A percentile compares a stretch with the other conserved stretches of the same genome.
phyloP scores from a whole-genome alignment of 2,888 invertebrate genomes.

The Andrena haemorrhoa region DNA sequence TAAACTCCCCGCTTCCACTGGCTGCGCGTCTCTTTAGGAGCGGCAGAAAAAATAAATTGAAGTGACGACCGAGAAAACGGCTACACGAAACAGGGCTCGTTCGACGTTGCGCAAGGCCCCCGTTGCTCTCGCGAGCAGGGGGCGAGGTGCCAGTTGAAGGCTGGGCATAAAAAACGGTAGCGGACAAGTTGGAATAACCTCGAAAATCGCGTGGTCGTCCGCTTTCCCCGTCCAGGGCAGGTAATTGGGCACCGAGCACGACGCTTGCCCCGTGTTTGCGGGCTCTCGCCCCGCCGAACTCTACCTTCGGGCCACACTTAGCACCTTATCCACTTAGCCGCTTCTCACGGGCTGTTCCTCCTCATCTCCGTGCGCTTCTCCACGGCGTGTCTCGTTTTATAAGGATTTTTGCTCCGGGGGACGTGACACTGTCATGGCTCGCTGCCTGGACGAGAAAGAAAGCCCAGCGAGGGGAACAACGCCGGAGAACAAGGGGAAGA shows the following conservation, averaged over 20 bases:
- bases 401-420: slow-evolving; percentile 81
- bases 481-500: slow-evolving; percentile 20
- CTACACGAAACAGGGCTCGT: slow-evolving; percentile 7
- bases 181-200: slow-evolving; percentile 47
- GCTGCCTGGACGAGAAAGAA: slow-evolving; percentile 61
- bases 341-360: slow-evolving; percentile 80
- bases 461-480: slow-evolving; percentile 32
- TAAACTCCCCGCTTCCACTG: not conserved
- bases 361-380: slow-evolving; percentile 74
- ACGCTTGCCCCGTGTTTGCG: slow-evolving; percentile 60
- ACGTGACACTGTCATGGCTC: slow-evolving; percentile 82
- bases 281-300: slow-evolving; percentile 65
- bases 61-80: not conserved
- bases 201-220: slow-evolving; percentile 54
- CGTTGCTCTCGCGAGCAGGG: not conserved
- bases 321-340: slow-evolving; percentile 84
- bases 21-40: not conserved
- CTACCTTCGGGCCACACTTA: slow-evolving; percentile 80
- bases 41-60: not conserved
- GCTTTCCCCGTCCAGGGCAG: slow-evolving; percentile 64
- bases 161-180: slow-evolving; percentile 48
- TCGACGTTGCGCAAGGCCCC: slow-evolving; percentile 13
- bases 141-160: slow-evolving; percentile 19
- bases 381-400: slow-evolving; percentile 81
- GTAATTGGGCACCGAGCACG: slow-evolving; percentile 73